Conservation (phyloP, 2,113 vertebrate genomes). For the Uropsilus gracilis region DNA sequence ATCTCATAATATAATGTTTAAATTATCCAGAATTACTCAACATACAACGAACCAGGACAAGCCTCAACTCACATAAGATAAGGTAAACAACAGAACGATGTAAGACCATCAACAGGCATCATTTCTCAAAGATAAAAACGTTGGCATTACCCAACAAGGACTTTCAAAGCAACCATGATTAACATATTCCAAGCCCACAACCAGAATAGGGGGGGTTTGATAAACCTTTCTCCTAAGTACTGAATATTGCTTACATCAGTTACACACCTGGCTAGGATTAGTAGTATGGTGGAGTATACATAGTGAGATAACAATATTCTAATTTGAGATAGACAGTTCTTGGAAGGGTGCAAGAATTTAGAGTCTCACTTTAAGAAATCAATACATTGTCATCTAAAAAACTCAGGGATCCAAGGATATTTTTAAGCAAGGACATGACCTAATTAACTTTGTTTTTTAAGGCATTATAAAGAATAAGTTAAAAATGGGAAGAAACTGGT, state of each 20-base stretch:
- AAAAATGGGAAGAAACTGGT: not conserved
- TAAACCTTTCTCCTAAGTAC: too few species aligned
- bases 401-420: not conserved
- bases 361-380: not conserved
- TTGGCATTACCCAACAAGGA: not conserved
- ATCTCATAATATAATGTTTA: constrained; percentile 33
- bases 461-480: not conserved
- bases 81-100: not conserved
- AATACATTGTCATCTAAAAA: not conserved
- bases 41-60: not conserved
- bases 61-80: not conserved
- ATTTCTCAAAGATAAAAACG: not conserved
- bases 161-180: not conserved
- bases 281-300: not conserved
- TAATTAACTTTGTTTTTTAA: not conserved
- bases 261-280: not conserved
- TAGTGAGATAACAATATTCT: not conserved
- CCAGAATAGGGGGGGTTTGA: not conserved
- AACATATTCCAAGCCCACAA: not conserved
- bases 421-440: not conserved
- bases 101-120: not conserved
- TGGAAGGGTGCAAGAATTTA: not conserved
- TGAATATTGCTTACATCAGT: not conserved
- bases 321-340: not conserved
- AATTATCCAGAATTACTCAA: constrained; percentile 23